phyloP scores from a whole-genome alignment of 2,113 vertebrate species.

The Odontesthes bonariensis region DNA sequence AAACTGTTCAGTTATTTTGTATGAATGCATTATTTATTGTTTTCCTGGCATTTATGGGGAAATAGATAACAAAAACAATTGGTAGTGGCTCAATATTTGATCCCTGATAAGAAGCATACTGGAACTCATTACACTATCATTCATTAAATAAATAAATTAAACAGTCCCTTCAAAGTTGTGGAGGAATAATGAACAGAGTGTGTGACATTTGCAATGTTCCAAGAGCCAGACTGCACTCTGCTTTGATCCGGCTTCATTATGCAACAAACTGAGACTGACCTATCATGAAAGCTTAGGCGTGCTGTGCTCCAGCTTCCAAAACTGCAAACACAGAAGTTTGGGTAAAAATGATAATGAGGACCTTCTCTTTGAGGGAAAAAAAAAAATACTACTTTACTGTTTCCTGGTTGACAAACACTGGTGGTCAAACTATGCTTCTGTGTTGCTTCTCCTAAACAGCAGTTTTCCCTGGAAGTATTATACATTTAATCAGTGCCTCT shows the following conservation, averaged over 20 bases:
- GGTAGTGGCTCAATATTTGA: not conserved
- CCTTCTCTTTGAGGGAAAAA: constrained; percentile 25
- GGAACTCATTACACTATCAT: constrained; percentile 13
- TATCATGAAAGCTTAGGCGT: constrained; percentile 58
- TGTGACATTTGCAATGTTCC: constrained; percentile 62
- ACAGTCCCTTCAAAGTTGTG: constrained; percentile 21
- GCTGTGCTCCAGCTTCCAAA: constrained; percentile 46
- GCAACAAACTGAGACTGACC: constrained; percentile 49
- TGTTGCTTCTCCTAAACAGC: constrained; percentile 42
- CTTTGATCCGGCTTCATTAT: constrained; percentile 73
- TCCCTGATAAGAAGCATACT: too few species aligned
- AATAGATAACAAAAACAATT: too few species aligned
- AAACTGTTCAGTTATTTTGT: too few species aligned
- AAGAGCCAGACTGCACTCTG: constrained; percentile 43
- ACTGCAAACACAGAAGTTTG: constrained; percentile 51
- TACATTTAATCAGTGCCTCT: constrained; percentile 21
- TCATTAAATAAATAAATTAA: constrained; percentile 29
- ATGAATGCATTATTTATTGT: too few species aligned
- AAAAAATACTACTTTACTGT: constrained; percentile 39
- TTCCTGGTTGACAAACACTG: constrained; percentile 47
- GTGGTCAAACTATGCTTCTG: constrained; percentile 19
- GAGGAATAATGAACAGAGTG: constrained; percentile 14
- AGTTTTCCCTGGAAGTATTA: constrained; percentile 36
- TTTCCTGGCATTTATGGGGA: not conserved
- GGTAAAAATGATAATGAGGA: constrained; percentile 48